Percentiles rank a stretch among this genome's conserved stretches.
Evolutionary conservation across 2,113 vertebrate species (phyloP).

Genomic region (Brachirus orientalis): DNA sequence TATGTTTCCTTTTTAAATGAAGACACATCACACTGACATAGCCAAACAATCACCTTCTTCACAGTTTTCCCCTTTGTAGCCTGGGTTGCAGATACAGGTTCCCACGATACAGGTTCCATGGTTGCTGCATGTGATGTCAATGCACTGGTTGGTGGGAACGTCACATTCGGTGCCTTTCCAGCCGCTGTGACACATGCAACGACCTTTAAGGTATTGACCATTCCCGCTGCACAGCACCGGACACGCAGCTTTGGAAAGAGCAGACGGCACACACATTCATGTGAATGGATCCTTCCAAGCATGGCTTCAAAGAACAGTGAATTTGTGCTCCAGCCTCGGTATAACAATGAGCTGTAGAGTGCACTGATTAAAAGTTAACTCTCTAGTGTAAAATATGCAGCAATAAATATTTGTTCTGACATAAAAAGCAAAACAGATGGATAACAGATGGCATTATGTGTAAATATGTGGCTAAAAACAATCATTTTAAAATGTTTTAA

Average conservation of each 20-base stretch:
- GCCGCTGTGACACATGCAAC: constrained; percentile 96
- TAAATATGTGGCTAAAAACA: constrained; percentile 8
- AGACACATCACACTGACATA: constrained; percentile 13
- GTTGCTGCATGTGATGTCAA: constrained; percentile 92
- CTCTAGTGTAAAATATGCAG: neutral
- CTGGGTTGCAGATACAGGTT: constrained; percentile 97
- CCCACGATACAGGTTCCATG: constrained; percentile 96
- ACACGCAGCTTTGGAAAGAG: constrained; percentile 87
- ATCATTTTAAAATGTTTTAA: constrained; percentile 5
- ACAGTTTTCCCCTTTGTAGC: constrained; percentile 98
- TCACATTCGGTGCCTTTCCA: constrained; percentile 98
- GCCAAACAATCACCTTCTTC: constrained; percentile 89
- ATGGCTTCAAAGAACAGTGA: constrained; percentile 47
- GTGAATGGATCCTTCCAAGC: constrained; percentile 54
- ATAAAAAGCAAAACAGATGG: constrained; percentile 16
- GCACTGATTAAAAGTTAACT: constrained; percentile 34
- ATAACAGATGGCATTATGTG: constrained; percentile 40
- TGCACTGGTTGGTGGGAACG: constrained; percentile 95
- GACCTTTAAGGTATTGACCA: constrained; percentile 96
- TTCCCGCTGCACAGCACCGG: constrained; percentile 98
- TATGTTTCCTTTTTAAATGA: constrained; percentile 11
- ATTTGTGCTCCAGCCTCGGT: constrained; percentile 9
- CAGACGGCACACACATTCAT: constrained; percentile 58
- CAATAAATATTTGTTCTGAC: constrained; percentile 1
- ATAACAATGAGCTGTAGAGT: constrained; percentile 31